Evolutionary conservation across 2,888 invertebrate genomes (phyloP), one percentile per base, ranked within the genome.

Genomic region (Latheticus oryzae): DNA sequence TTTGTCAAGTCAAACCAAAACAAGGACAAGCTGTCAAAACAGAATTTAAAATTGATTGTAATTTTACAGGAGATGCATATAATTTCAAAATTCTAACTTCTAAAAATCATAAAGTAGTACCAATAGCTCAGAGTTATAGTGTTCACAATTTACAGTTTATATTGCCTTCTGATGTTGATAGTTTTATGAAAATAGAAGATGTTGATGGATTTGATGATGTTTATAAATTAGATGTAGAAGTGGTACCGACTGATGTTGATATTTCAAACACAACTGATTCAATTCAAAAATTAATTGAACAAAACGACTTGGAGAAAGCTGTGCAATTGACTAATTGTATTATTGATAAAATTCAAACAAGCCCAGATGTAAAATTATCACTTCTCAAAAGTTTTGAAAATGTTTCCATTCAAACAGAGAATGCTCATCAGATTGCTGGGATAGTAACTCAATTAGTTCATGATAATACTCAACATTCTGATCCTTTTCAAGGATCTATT

Each of bases 11-110:
- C 3, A 50, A 13, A 5, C 50, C 50, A n/a, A 12, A 13, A 1
- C 3, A 15, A 38, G 50, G 50, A 4, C 16, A 7, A 4, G 38
- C 28, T 5, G 7, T 50, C 2, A 13, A 26, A 7, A 50, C 50
- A 1, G 28, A 17, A 23, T 50, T 50, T 30, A 38, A 23, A 13
- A 19, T 50, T n/a, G 28, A 9, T n/a, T 50, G 50, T 17, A 4
- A 38, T n/a, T 38, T 13, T 13, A 26, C 38, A 11, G 50, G 50
- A 11, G 12, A 13, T n/a, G 28, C 9, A 7, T 16, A 7, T 11
- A 26, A 3, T 4, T 38, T 37, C 12, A 38, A 50, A 13, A 16
- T 9, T 38, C 5, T 23, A 5, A 2, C 13, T 11, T 12, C 23
- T 5, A 38, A 19, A 19, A 19, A 5, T 19, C 21, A 3, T 5